Evolutionary conservation across 1,140 invertebrate genomes (phyloP).

Genomic region (Eumeta japonica): DNA sequence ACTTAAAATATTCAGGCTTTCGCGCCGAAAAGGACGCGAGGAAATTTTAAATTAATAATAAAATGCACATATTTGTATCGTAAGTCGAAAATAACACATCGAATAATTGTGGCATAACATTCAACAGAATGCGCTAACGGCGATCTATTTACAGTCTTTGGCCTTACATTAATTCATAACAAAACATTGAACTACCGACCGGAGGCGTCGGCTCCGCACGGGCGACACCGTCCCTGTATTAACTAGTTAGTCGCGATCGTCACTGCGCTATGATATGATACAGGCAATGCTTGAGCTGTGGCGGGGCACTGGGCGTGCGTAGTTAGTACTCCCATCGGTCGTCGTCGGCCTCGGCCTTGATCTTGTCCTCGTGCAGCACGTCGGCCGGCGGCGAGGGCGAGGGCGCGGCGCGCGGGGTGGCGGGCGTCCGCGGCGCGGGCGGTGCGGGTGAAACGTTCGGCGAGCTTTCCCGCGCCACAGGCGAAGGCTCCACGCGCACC

Average conservation of each 20-base stretch:
- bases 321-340: slow-evolving; percentile 52
- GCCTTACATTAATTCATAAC: slow-evolving; percentile 40
- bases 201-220: neutral
- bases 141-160: slow-evolving; percentile 50
- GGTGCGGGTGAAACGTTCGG: slow-evolving; percentile 37
- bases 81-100: slow-evolving; percentile 23
- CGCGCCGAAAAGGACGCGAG: slow-evolving; percentile 34
- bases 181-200: slow-evolving; percentile 26
- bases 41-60: neutral
- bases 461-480: slow-evolving; percentile 60
- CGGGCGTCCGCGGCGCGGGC: slow-evolving; percentile 16
- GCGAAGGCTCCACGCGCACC: slow-evolving; percentile 69
- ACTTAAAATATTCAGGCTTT: slow-evolving; percentile 44
- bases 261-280: neutral
- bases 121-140: slow-evolving; percentile 11
- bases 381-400: slow-evolving; percentile 10
- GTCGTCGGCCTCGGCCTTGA: slow-evolving; percentile 48
- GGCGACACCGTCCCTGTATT: no score
- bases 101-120: slow-evolving; percentile 18
- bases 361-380: slow-evolving; percentile 42
- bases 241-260: neutral
- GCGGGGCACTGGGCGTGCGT: neutral
- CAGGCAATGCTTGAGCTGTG: neutral
- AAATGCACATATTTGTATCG: slow-evolving; percentile 53
- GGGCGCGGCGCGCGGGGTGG: slow-evolving; percentile 15